Base-by-base conservation (phyloP, 2,888 invertebrate species). In the Tetranychus piercei region DNA sequence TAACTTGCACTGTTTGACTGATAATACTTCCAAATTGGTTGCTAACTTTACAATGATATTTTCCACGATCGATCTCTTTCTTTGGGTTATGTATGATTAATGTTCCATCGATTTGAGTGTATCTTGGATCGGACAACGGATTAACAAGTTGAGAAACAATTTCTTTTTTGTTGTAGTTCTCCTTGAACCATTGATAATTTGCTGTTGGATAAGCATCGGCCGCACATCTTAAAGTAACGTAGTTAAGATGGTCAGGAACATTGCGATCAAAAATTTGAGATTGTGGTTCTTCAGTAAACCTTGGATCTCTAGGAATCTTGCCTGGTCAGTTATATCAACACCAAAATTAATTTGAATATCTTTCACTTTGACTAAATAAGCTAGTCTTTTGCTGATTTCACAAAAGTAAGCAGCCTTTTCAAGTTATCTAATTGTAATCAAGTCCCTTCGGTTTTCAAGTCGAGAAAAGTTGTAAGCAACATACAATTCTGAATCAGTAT, bases 11-110 rank as follows among this genome's bases (percentile, higher is more conserved):
- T 79, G 90, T 92, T 81, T 92, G 90, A 1, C 94, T 94, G 55
- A 91, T 86, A 74, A 95, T 88, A 11, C 89, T 88, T 5, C 96
- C 96, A 84, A 88, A 94, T 80, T 87, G 86, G 82, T 96, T 96
- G n/a, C 87, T 85, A 2, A 94, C 94, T 79, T 89, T 88, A 81
- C 96, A 96, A 81, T 94, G 93, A 82, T 94, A 96, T 20, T 88
- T 87, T 0, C 94, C 92, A 81, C 91, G 87, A 81, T 96, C 94
- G 75, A 85, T 84, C 77, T 84, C 83, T 81, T 86, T 88, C 80
- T 90, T 88, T 0, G 95, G 94, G 80, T 88, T 87, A 79, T 89
- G 88, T 76, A 96, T 94, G 79, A 93, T 91, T 9, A 96, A 84
- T 77, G 89, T 89, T 44, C 96, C 96, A 76, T 95, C 95, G 80